Base-by-base conservation (phyloP, 2,797 vertebrate genomes). In the Limnodromus scolopaceus region DNA sequence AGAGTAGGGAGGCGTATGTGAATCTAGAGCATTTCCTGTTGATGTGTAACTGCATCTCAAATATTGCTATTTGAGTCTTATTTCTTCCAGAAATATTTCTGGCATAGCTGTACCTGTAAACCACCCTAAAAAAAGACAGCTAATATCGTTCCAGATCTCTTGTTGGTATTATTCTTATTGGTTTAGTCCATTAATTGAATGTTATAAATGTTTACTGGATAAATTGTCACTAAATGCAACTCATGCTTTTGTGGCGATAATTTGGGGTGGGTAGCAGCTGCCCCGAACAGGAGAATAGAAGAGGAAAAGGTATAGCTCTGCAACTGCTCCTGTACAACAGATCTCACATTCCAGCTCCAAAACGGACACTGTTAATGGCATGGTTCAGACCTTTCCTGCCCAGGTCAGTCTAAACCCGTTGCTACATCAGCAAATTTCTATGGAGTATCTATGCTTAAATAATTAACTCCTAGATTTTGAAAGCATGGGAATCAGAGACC, bases 11-110 rank as follows among this genome's bases (percentile, higher is more conserved):
- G 38, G 58, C 1, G 1, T 36, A 58, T 8, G 27, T 54, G 9
- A 89, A 72, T 24, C 30, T 34, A 68, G 22, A 87, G 24, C n/a
- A 68, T 48, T 95, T 95, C 93, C 86, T 89, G 90, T 79, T 92
- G 58, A 81, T 46, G 27, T 54, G 10, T 20, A 79, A 69, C 28
- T 58, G 61, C 27, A n/a, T 71, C 63, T 65, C 71, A 77, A 80
- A 64, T 22, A 38, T 17, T 45, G 46, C 43, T 54, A 12, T 24
- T 76, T 82, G 34, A 92, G n/a, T 36, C 24, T 72, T 30, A 6
- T 10, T 89, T 87, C 58, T 89, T 39, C 77, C 49, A 86, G 34
- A 96, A 84, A 19, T 38, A 72, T 54, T 91, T 69, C 57, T 81
- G n/a, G 12, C 4, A 0, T 48, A 64, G 48, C 39, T 60, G 13